phyloP scores from a whole-genome alignment of 2,888 invertebrate species.

The Tetramorium bicarinatum region DNA sequence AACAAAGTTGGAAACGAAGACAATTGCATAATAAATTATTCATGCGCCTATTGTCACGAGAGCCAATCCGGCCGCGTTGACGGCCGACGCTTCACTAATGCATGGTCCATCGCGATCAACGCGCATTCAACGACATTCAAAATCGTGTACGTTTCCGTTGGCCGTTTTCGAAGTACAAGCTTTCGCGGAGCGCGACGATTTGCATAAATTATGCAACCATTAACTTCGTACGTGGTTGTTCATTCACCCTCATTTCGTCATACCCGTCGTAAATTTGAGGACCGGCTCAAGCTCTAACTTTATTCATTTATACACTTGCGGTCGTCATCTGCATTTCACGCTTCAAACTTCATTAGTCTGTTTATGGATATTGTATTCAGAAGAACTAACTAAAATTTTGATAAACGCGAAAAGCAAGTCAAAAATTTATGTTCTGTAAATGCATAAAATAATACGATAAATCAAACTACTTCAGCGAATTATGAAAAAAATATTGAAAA shows the following conservation, averaged over 20 bases:
- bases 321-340: conserved; percentile 28
- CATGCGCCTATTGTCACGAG: conserved; percentile 59
- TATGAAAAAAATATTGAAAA: background rate
- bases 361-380: background rate
- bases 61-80: conserved; percentile 63
- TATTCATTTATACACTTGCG: conserved; percentile 39
- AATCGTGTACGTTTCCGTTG: conserved; percentile 43
- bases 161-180: conserved; percentile 46
- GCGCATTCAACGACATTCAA: conserved; percentile 47
- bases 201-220: conserved; percentile 57
- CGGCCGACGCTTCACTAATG: conserved; percentile 61
- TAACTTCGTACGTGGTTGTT: conserved; percentile 48
- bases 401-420: background rate
- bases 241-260: conserved; percentile 20
- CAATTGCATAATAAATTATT: conserved; percentile 71
- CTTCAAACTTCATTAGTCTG: conserved; percentile 17
- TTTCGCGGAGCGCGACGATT: conserved; percentile 20
- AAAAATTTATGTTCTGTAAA: background rate
- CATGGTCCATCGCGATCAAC: conserved; percentile 25
- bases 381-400: background rate
- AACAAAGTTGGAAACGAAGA: conserved; percentile 67
- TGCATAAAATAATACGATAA: background rate
- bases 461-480: background rate
- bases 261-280: conserved; percentile 34
- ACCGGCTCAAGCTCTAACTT: conserved; percentile 9